Base-by-base conservation (phyloP, 2,797 vertebrate species). In the Girardinus metallicus region DNA sequence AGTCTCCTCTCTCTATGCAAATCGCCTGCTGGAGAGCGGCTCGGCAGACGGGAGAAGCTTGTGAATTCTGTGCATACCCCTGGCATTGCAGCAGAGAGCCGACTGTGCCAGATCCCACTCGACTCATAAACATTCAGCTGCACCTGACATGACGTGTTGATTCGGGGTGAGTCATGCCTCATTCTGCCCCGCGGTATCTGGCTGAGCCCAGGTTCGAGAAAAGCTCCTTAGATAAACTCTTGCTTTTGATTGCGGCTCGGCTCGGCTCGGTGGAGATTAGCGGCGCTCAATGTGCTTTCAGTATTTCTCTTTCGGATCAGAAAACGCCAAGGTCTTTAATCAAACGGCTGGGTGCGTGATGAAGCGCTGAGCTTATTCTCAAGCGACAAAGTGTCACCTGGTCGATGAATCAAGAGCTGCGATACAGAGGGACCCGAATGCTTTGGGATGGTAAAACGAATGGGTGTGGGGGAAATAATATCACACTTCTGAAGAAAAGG, bases 161-260 rank as follows among this genome's bases (percentile, higher is more conserved):
- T 82, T 88, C 79, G 80, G 66, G n/a, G 74, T 86, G 92, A 93
- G 76, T 93, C 91, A 87, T 44, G n/a, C 62, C 68, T 77, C 46
- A 16, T 57, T 80, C 68, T 46, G 41, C 68, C 74, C 57, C 64
- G 55, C 68, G 29, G 49, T 43, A 84, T 84, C 77, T 86, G 84
- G 66, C 76, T n/a, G 2, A 74, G 74, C 78, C 79, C 64, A 85
- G 64, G 5, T n/a, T 36, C 26, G 62, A 51, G 78, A 72, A 72
- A 77, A 74, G 16, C 36, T 49, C 70, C 36, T 66, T 57, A 46
- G 84, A 62, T 64, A 51, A 77, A 60, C 72, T 51, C 34, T 23
- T 29, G 62, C 83, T 74, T 85, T 80, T 15, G n/a, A 44, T 73
- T 79, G 83, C 44, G 1, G 66, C 23, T 31, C 83, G 87, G 66